A percentile compares a stretch with the other conserved stretches of the same genome.
These are phyloP conservation scores for Calosoma granatense DNA, from an alignment of 1,140 invertebrate genomes.

Conservation along the genomic window DNA sequence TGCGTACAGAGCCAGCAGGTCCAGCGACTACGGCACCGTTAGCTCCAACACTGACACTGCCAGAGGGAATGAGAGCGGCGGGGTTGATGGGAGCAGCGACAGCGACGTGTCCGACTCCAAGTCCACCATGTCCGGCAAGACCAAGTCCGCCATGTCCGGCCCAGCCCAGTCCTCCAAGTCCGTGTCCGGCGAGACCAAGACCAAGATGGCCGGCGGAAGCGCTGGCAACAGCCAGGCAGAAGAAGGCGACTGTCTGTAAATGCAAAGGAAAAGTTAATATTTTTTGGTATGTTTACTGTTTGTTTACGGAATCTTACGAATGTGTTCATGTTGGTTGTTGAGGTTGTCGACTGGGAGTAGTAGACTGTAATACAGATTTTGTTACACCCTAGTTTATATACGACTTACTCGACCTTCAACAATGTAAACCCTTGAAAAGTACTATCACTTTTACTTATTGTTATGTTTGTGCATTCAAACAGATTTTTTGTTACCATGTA, in stretches of 20 bases:
- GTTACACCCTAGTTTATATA: background rate
- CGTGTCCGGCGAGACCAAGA: background rate
- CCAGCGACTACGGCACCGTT: background rate
- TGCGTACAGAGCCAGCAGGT: background rate
- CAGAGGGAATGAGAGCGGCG: background rate
- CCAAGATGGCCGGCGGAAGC: too few species aligned
- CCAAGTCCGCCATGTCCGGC: too few species aligned
- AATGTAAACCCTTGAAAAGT: background rate
- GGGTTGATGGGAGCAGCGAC: background rate
- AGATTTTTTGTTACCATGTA: background rate
- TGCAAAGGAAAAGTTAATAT: too few species aligned
- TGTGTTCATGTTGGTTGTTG: background rate
- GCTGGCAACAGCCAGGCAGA: background rate
- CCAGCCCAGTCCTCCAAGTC: too few species aligned
- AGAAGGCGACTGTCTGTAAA: too few species aligned
- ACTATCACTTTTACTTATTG: slow-evolving; percentile 7
- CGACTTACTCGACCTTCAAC: background rate
- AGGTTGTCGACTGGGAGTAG: background rate
- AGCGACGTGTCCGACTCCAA: background rate
- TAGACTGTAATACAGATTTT: background rate
- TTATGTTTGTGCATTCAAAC: background rate
- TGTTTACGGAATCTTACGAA: too few species aligned
- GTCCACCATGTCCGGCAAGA: background rate
- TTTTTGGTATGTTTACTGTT: too few species aligned
- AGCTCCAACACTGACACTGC: background rate